A percentile compares a stretch with the other conserved stretches of the same genome.
Evolutionary conservation across 2,888 invertebrate genomes (phyloP).

Genomic region (Prenolepis imparis): DNA sequence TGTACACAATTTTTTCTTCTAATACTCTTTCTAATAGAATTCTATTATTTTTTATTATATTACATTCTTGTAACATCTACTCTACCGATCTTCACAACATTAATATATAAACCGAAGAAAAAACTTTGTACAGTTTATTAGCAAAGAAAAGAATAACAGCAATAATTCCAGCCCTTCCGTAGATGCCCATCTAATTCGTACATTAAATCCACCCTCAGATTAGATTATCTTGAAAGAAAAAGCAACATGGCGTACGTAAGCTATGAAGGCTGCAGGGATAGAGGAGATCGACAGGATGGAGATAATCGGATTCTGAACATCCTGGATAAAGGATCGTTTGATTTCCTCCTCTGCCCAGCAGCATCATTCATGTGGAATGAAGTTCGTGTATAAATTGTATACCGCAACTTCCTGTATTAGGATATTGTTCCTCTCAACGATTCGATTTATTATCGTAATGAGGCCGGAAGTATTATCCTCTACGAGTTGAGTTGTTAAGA

Average conservation of each 20-base stretch:
- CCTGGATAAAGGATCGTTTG: conserved; percentile 66
- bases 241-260: background rate
- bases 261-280: background rate
- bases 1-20: too few species aligned
- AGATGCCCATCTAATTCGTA: conserved; percentile 61
- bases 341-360: conserved; percentile 54
- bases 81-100: background rate
- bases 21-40: too few species aligned
- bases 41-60: conserved; percentile 15
- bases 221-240: conserved; percentile 61
- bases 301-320: conserved; percentile 69
- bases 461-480: conserved; percentile 4
- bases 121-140: background rate
- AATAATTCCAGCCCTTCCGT: conserved; percentile 48
- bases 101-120: background rate
- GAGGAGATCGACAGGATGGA: conserved; percentile 55
- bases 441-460: conserved; percentile 28
- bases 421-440: background rate
- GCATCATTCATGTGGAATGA: conserved; percentile 41
- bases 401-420: conserved; percentile 14
- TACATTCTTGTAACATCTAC: background rate
- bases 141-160: conserved; percentile 20
- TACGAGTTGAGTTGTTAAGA: conserved; percentile 24
- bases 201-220: conserved; percentile 44
- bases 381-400: conserved; percentile 7